Percentiles rank a stretch among this genome's conserved stretches.
phyloP scores from a whole-genome alignment of 2,113 vertebrate genomes.

The Chionomys nivalis region DNA sequence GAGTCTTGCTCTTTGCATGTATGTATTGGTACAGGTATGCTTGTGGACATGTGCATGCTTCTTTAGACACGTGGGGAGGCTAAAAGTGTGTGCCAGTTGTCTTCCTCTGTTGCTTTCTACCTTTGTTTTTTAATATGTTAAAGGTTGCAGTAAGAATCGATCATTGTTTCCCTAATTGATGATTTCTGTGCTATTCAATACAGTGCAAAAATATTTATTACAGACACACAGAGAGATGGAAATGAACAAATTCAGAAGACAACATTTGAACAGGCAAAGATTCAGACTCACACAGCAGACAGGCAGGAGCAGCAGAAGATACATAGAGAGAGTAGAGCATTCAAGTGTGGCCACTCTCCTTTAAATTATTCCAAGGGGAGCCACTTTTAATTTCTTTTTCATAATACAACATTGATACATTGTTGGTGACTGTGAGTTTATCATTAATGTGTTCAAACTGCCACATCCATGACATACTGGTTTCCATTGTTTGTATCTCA shows the following conservation, averaged over 20 bases:
- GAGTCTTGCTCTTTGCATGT: neutral
- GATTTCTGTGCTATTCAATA: neutral
- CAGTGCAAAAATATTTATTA: neutral
- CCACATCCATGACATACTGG: neutral
- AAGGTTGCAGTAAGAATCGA: neutral
- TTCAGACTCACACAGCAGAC: neutral
- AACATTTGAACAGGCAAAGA: neutral
- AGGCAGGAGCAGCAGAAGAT: neutral
- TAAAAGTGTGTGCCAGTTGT: neutral
- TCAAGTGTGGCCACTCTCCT: neutral
- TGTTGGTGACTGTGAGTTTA: neutral
- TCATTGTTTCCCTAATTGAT: neutral
- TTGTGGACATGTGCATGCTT: neutral
- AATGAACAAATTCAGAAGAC: neutral
- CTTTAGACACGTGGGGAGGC: neutral
- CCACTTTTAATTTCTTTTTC: neutral
- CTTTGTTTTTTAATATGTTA: neutral
- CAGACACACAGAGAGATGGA: neutral
- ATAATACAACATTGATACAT: neutral
- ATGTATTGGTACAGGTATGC: neutral
- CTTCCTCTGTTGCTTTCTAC: neutral
- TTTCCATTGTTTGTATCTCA: neutral
- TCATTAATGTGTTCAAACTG: neutral
- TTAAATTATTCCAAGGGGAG: neutral
- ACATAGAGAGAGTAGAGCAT: neutral